Conservation (phyloP, 2,888 invertebrate species). For the Dryobota labecula region DNA sequence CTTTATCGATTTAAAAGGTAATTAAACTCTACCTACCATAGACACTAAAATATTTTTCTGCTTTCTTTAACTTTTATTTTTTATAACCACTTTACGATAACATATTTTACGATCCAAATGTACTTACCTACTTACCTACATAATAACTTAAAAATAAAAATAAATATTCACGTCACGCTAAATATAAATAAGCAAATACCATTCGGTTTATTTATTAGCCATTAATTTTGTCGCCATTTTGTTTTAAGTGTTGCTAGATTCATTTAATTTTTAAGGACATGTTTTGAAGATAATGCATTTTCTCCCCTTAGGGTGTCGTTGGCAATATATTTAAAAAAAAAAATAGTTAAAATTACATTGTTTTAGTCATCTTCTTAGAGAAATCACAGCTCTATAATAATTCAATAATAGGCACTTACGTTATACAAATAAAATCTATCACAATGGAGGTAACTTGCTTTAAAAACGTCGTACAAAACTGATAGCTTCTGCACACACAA, state of each 20-base stretch:
- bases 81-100: constrained; percentile 2
- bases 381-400: not conserved
- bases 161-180: constrained; percentile 5
- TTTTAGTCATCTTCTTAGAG: not conserved
- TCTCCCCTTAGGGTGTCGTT: no score
- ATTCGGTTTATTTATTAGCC: constrained; percentile 4
- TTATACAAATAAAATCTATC: not conserved
- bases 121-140: no score
- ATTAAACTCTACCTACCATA: not conserved
- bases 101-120: constrained; percentile 1
- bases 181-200: not conserved
- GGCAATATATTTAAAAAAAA: no score
- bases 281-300: not conserved
- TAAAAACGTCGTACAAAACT: no score
- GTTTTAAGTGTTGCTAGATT: not conserved
- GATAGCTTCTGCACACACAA: no score
- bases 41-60: not conserved
- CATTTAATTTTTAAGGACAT: not conserved
- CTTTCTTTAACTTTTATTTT: not conserved
- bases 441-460: not conserved
- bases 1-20: not conserved
- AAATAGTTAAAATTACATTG: not conserved
- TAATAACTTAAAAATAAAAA: constrained; percentile 1
- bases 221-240: not conserved
- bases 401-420: not conserved